These are phyloP conservation scores for Oryzias melastigma DNA, from an alignment of 2,113 vertebrate species.

Conservation along the genomic window DNA sequence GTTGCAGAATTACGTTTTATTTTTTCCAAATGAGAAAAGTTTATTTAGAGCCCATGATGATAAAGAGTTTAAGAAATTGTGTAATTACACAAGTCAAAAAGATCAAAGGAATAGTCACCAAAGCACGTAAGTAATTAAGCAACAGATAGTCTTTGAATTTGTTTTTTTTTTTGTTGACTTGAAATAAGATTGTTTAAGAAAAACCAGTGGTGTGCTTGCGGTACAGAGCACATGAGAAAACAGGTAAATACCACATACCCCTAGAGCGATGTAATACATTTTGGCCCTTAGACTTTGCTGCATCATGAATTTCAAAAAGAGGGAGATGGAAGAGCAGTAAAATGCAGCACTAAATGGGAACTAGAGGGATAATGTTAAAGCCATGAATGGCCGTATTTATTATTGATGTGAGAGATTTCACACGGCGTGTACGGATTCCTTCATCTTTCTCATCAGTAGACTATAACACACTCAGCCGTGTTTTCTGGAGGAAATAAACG, in stretches of 20 bases:
- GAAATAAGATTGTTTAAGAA: slow-evolving; percentile 24
- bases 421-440: background rate
- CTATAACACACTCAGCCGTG: background rate
- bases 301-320: slow-evolving; percentile 41
- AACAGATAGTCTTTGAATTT: slow-evolving; percentile 18
- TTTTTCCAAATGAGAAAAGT: slow-evolving; percentile 42
- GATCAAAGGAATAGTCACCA: slow-evolving; percentile 53
- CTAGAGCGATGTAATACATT: slow-evolving; percentile 33
- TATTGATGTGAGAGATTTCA: slow-evolving; percentile 14
- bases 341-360: slow-evolving; percentile 11
- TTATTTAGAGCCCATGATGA: slow-evolving; percentile 48
- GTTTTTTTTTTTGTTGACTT: slow-evolving; percentile 22
- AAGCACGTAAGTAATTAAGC: slow-evolving; percentile 51
- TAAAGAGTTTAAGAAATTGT: slow-evolving; percentile 34
- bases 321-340: slow-evolving; percentile 19
- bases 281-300: slow-evolving; percentile 42
- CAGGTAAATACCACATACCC: slow-evolving; percentile 49
- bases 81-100: slow-evolving; percentile 49
- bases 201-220: background rate
- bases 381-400: slow-evolving; percentile 16
- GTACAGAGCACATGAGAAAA: slow-evolving; percentile 31
- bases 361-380: slow-evolving; percentile 18
- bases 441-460: slow-evolving; percentile 7
- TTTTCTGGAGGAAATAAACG: slow-evolving; percentile 2
- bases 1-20: slow-evolving; percentile 37